These are phyloP conservation scores for Rostratula benghalensis DNA, from an alignment of 2,113 vertebrate genomes.

Conservation along the genomic window DNA sequence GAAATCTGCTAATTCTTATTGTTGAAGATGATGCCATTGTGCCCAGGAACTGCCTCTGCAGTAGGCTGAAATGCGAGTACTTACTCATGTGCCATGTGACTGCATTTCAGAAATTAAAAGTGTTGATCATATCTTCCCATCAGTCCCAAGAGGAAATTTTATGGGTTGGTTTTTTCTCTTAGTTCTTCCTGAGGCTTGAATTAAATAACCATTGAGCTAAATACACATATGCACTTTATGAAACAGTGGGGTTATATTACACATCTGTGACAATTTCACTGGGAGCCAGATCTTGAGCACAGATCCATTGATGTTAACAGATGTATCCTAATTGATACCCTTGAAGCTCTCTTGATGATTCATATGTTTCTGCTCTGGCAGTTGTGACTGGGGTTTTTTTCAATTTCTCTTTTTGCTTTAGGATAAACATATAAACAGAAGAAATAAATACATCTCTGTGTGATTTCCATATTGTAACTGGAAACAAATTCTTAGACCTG, in stretches of 20 bases:
- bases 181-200: background rate
- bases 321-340: background rate
- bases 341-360: background rate
- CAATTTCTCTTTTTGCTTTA: background rate
- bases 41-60: background rate
- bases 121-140: background rate
- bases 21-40: background rate
- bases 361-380: background rate
- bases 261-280: background rate
- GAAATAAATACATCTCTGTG: background rate
- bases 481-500: background rate
- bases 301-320: background rate
- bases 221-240: background rate
- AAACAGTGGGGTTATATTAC: background rate
- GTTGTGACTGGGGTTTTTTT: background rate
- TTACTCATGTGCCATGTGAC: background rate
- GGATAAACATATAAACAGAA: background rate
- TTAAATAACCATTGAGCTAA: background rate
- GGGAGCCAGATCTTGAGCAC: background rate
- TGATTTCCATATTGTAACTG: background rate
- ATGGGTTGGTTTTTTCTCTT: background rate
- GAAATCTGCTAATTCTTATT: background rate
- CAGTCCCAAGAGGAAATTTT: background rate
- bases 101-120: background rate
- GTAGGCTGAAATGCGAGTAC: background rate